Evolutionary conservation across 2,888 invertebrate species (phyloP).

Genomic region (Piscicola geometra): DNA sequence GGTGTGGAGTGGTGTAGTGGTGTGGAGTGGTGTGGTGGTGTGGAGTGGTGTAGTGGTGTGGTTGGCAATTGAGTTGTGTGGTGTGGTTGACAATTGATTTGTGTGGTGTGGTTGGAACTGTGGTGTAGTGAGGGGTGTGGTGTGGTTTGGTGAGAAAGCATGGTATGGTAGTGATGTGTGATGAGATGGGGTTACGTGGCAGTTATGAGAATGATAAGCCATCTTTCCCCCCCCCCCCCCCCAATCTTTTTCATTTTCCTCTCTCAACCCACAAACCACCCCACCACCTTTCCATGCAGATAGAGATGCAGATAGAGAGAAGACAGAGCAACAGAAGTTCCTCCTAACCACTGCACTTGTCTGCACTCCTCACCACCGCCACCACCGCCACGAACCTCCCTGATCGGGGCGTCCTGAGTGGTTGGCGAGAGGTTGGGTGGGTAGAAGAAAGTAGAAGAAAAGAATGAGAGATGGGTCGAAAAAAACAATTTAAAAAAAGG

Average conservation of each 20-base stretch:
- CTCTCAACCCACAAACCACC: too few relatives aligned
- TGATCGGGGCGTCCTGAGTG: not conserved
- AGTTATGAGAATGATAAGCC: too few relatives aligned
- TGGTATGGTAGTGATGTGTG: not conserved
- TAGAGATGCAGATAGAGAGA: constrained; percentile 7
- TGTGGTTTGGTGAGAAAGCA: not conserved
- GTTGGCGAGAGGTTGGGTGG: not conserved
- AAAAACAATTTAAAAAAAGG: too few relatives aligned
- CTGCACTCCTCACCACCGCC: not conserved
- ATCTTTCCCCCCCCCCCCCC: too few relatives aligned
- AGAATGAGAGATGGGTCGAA: too few relatives aligned
- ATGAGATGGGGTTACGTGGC: too few relatives aligned
- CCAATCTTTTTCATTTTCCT: too few relatives aligned
- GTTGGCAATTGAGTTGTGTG: not conserved
- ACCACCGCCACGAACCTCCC: too few relatives aligned
- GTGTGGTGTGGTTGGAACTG: not conserved
- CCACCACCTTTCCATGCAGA: constrained; percentile 9
- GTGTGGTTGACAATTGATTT: not conserved
- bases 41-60: not conserved
- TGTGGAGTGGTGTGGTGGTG: not conserved
- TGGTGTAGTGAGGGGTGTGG: not conserved
- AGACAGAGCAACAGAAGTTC: not conserved
- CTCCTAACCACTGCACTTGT: not conserved
- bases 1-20: not conserved
- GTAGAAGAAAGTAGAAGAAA: too few relatives aligned